Conservation (phyloP, 2,888 invertebrate species). For the Eretmocerus hayati region DNA sequence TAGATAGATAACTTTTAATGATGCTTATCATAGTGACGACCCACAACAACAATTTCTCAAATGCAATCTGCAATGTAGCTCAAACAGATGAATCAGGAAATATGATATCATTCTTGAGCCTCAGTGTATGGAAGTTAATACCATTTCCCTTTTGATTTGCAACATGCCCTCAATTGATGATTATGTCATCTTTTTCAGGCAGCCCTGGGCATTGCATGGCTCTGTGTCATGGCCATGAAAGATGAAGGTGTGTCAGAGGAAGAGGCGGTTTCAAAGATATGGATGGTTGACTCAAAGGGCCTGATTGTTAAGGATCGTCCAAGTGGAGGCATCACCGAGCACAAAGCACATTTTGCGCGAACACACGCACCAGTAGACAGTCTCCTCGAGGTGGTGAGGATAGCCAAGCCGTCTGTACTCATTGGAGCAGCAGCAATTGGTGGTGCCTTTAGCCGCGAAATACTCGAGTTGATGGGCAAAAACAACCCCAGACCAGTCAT, state of each 20-base stretch:
- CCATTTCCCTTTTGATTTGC: no score
- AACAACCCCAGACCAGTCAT: slow-evolving; percentile 84
- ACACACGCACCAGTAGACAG: slow-evolving; percentile 67
- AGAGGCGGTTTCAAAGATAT: slow-evolving; percentile 77
- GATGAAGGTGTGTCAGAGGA: slow-evolving; percentile 70
- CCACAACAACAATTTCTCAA: no score
- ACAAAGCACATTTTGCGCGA: slow-evolving; percentile 79
- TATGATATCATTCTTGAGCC: no score
- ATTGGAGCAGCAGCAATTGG: slow-evolving; percentile 93
- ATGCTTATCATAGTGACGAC: no score
- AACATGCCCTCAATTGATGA: no score
- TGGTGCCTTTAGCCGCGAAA: slow-evolving; percentile 86
- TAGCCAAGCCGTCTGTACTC: slow-evolving; percentile 79
- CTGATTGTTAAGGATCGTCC: slow-evolving; percentile 84
- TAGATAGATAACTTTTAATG: no score
- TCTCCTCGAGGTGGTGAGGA: slow-evolving; percentile 72
- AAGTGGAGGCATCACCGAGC: slow-evolving; percentile 69
- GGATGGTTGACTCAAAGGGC: slow-evolving; percentile 95
- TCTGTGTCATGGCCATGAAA: slow-evolving; percentile 89
- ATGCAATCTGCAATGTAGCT: no score
- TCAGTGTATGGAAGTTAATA: no score
- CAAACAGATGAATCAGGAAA: no score
- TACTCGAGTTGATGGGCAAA: slow-evolving; percentile 79
- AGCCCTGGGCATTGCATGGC: slow-evolving; percentile 84
- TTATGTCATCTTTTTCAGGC: slow-evolving; percentile 54